Conservation (phyloP, 2,113 vertebrate species). For the Apeltes quadracus region DNA sequence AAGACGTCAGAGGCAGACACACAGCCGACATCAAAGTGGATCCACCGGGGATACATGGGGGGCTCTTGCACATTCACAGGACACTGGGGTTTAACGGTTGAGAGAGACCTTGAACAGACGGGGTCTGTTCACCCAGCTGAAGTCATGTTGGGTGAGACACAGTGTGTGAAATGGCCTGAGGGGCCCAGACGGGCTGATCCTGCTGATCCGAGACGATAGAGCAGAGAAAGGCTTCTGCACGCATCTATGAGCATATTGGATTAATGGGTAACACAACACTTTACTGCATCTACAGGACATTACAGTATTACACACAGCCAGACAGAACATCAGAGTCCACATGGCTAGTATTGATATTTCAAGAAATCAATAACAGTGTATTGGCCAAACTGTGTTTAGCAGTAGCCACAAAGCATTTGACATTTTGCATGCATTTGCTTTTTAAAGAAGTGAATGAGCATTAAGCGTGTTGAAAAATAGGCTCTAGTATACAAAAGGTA, state of each 20-base stretch:
- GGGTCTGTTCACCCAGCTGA: slow-evolving; percentile 28
- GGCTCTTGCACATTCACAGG: slow-evolving; percentile 47
- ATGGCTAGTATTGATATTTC: not conserved
- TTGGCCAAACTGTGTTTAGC: not conserved
- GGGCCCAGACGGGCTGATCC: slow-evolving; percentile 13
- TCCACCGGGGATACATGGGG: slow-evolving; percentile 27
- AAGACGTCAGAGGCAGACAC: slow-evolving; percentile 45
- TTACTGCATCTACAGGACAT: not conserved
- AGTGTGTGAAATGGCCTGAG: slow-evolving; percentile 4
- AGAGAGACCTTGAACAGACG: slow-evolving; percentile 29
- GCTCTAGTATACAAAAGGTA: not conserved
- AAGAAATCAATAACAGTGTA: not conserved
- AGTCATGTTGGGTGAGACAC: slow-evolving; percentile 35
- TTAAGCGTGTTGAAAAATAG: not conserved
- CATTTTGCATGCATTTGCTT: not conserved
- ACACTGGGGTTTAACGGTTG: slow-evolving; percentile 36
- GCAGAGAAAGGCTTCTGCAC: slow-evolving; percentile 2
- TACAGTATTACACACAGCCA: not conserved
- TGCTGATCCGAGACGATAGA: slow-evolving; percentile 12
- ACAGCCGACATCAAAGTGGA: slow-evolving; percentile 47
- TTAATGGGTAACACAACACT: not conserved
- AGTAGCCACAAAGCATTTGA: not conserved
- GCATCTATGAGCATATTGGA: not conserved
- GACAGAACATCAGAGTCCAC: not conserved
- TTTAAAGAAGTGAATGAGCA: not conserved